These are phyloP conservation scores for Diachasma alloeum DNA, from an alignment of 1,140 invertebrate species.

Conservation along the genomic window DNA sequence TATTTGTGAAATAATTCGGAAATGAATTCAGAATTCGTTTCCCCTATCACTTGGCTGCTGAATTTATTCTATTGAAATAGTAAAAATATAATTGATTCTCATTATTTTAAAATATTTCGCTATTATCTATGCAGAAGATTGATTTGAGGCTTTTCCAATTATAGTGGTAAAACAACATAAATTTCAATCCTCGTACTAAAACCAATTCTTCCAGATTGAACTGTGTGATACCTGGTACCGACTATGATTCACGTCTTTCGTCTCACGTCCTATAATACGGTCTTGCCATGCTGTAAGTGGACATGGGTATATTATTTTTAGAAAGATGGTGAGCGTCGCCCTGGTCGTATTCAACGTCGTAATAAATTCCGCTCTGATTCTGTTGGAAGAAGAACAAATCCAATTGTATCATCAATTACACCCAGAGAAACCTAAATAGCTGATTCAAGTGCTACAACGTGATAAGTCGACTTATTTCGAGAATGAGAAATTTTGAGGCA, in stretches of 20 bases:
- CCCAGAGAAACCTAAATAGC: slow-evolving; percentile 8
- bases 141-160: too few species aligned
- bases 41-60: too few species aligned
- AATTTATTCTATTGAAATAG: too few species aligned
- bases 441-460: neutral
- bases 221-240: neutral
- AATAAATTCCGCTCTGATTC: slow-evolving; percentile 89
- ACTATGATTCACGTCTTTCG: neutral
- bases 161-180: too few species aligned
- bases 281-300: slow-evolving; percentile 69
- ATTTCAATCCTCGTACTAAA: too few species aligned
- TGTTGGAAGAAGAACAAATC: slow-evolving; percentile 46
- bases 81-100: too few species aligned
- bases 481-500: too few species aligned
- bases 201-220: neutral
- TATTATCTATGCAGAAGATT: too few species aligned
- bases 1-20: too few species aligned
- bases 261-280: slow-evolving; percentile 62
- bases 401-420: slow-evolving; percentile 6
- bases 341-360: slow-evolving; percentile 85
- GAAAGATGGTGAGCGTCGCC: slow-evolving; percentile 69
- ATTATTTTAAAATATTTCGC: too few species aligned
- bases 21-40: too few species aligned
- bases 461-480: neutral
- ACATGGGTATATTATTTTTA: slow-evolving; percentile 73